Conservation (phyloP, 2,797 vertebrate species). For the Pangasius djambal region DNA sequence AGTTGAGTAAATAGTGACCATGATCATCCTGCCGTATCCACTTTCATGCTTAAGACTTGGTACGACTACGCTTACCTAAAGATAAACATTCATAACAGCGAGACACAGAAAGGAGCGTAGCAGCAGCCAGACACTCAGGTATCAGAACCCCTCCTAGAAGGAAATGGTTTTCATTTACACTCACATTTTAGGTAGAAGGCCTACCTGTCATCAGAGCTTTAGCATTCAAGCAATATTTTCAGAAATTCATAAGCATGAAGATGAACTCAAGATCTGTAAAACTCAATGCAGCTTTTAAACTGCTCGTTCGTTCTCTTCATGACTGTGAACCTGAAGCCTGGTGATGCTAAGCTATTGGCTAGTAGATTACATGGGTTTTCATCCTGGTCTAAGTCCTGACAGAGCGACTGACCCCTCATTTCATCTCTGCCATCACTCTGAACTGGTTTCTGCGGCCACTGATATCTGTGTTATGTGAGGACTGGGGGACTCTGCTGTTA, state of each 20-base stretch:
- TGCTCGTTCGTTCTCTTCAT: conserved; percentile 20
- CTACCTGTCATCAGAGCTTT: neutral
- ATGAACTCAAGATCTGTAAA: neutral
- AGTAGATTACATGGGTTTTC: conserved; percentile 55
- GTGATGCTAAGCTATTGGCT: conserved; percentile 51
- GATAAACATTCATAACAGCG: conserved; percentile 64
- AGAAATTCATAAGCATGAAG: neutral
- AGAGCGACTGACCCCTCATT: conserved; percentile 49
- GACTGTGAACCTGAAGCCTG: conserved; percentile 35
- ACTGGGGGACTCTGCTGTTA: conserved; percentile 59
- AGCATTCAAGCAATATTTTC: conserved; percentile 1
- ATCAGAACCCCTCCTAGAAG: conserved; percentile 50
- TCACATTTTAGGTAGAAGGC: neutral
- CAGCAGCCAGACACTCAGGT: conserved; percentile 64
- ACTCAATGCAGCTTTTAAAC: neutral
- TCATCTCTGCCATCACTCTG: conserved; percentile 52
- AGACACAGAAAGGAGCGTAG: conserved; percentile 43
- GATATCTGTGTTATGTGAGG: conserved; percentile 60
- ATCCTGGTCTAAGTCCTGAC: conserved; percentile 42
- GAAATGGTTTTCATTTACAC: conserved; percentile 24
- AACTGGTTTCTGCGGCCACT: conserved; percentile 51
- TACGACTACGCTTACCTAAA: conserved; percentile 68
- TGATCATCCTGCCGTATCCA: conserved; percentile 65
- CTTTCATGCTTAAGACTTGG: conserved; percentile 67
- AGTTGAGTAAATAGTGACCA: conserved; percentile 80